Evolutionary conservation across 2,888 invertebrate species (phyloP).

Genomic region (Pimpla rufipes): DNA sequence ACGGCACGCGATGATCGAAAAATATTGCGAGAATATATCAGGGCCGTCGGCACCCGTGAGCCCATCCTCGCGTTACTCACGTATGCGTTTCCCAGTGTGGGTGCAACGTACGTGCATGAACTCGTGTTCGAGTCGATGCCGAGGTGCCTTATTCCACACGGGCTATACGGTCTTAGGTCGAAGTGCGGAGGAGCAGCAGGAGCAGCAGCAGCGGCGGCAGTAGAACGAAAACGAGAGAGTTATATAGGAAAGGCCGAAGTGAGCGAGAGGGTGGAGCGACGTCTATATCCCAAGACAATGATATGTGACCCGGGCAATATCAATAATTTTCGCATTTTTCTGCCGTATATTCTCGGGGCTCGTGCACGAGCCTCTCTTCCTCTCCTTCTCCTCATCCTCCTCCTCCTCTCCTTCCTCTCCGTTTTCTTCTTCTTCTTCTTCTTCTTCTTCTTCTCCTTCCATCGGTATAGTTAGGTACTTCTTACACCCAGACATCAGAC

Average conservation of each 20-base stretch:
- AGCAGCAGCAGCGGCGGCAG: no score
- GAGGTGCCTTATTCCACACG: slow-evolving; percentile 60
- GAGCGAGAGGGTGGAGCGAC: slow-evolving; percentile 78
- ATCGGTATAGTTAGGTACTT: slow-evolving; percentile 12
- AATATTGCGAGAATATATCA: slow-evolving; percentile 86
- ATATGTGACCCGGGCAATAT: slow-evolving; percentile 85
- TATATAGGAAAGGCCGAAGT: slow-evolving; percentile 76
- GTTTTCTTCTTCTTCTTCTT: slow-evolving; percentile 50
- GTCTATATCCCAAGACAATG: slow-evolving; percentile 85
- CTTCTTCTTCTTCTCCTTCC: slow-evolving; percentile 42
- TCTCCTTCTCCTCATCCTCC: neutral
- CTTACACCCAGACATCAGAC: slow-evolving; percentile 22
- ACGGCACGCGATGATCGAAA: slow-evolving; percentile 85
- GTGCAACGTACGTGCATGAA: slow-evolving; percentile 38
- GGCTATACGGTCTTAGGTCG: slow-evolving; percentile 55
- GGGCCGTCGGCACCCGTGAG: slow-evolving; percentile 81
- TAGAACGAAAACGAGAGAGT: slow-evolving; percentile 72
- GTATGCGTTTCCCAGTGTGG: slow-evolving; percentile 29
- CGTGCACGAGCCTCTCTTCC: slow-evolving; percentile 61
- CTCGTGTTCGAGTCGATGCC: slow-evolving; percentile 56
- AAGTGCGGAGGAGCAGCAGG: slow-evolving; percentile 61
- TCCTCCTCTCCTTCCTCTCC: no score
- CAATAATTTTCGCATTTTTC: slow-evolving; percentile 85
- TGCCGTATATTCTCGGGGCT: slow-evolving; percentile 78
- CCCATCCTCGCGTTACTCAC: slow-evolving; percentile 42